Percentiles rank a stretch among this genome's conserved stretches.
phyloP scores from a whole-genome alignment of 2,888 invertebrate species.

The Aphodius sticticus region DNA sequence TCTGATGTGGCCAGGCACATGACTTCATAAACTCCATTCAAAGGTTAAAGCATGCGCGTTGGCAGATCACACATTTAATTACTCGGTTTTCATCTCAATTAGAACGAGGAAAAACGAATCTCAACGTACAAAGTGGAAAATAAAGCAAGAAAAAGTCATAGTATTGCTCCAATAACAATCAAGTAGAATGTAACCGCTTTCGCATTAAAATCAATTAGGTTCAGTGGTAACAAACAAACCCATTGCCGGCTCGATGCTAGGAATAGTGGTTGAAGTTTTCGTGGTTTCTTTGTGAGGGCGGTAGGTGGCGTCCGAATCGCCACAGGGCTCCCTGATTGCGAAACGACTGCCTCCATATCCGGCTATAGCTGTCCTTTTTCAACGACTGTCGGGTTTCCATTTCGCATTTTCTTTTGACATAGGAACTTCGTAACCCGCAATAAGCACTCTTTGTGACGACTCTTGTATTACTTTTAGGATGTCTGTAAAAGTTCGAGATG shows the following conservation, averaged over 20 bases:
- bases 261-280: background rate
- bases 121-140: background rate
- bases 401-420: conserved; percentile 4
- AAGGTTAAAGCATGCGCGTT: too few relatives aligned
- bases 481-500: background rate
- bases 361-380: background rate
- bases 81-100: too few relatives aligned
- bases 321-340: background rate
- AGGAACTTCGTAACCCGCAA: background rate
- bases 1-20: too few relatives aligned
- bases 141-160: background rate
- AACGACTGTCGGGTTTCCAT: background rate
- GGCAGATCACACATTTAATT: too few relatives aligned
- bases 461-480: background rate
- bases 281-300: background rate
- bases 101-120: too few relatives aligned
- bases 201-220: background rate
- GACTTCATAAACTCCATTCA: too few relatives aligned
- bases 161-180: background rate
- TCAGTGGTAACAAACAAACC: background rate
- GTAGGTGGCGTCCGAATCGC: background rate
- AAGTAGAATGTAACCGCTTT: background rate
- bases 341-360: background rate
- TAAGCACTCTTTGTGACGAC: background rate
- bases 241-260: background rate